phyloP scores from a whole-genome alignment of 2,888 invertebrate genomes.

The Xylota segnis region DNA sequence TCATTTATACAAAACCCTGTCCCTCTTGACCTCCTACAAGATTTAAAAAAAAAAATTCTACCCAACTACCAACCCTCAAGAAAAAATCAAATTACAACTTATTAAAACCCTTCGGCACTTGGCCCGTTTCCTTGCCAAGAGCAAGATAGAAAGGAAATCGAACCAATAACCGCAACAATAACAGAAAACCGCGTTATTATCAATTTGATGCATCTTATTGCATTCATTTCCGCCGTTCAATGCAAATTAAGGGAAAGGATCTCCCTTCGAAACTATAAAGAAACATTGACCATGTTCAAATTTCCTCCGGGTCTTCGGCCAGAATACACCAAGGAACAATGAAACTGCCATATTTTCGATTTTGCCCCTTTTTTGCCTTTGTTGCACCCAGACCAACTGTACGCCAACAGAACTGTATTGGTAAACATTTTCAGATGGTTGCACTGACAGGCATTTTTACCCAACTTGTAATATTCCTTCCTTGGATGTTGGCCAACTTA shows the following conservation, averaged over 20 bases:
- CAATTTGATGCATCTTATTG: slow-evolving; percentile 71
- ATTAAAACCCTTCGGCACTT: slow-evolving; percentile 3
- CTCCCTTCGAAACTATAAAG: not conserved
- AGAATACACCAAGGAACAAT: slow-evolving; percentile 49
- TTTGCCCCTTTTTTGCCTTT: slow-evolving; percentile 45
- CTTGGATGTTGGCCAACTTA: slow-evolving; percentile 70
- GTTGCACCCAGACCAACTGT: slow-evolving; percentile 2
- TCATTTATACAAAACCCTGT: too few species aligned
- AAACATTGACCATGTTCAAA: slow-evolving; percentile 66
- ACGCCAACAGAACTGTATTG: slow-evolving; percentile 57
- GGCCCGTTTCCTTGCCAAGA: slow-evolving; percentile 36
- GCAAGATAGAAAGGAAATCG: slow-evolving; percentile 48
- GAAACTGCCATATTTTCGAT: slow-evolving; percentile 54
- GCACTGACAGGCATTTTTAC: slow-evolving; percentile 69
- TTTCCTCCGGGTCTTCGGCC: slow-evolving; percentile 41
- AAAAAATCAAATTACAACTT: slow-evolving; percentile 36
- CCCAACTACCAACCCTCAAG: not conserved
- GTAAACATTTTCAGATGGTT: slow-evolving; percentile 72
- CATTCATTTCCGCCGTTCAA: slow-evolving; percentile 60
- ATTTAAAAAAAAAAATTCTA: too few species aligned
- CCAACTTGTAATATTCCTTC: slow-evolving; percentile 48
- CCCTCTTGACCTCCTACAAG: too few species aligned
- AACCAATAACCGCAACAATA: slow-evolving; percentile 55
- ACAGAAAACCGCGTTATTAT: slow-evolving; percentile 65
- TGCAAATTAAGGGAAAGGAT: slow-evolving; percentile 68